These are phyloP conservation scores for Drosophila yooni DNA, from an alignment of 2,888 invertebrate genomes.

Conservation along the genomic window DNA sequence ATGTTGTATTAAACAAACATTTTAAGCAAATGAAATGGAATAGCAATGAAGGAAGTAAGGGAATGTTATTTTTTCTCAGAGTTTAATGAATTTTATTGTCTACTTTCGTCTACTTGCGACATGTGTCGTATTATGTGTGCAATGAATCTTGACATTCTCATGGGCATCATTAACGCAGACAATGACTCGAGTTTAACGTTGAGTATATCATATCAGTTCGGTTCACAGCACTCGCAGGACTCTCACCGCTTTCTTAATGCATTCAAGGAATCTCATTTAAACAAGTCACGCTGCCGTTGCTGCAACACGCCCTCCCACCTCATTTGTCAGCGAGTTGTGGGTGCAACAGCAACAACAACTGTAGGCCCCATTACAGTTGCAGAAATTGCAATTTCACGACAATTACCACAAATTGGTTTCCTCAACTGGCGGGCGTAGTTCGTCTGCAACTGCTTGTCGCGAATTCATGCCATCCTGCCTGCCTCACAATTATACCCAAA, in stretches of 20 bases:
- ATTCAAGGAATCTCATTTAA: constrained; percentile 54
- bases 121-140: background rate
- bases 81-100: background rate
- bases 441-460: constrained; percentile 44
- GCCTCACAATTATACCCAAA: constrained; percentile 60
- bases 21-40: background rate
- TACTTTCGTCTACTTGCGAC: background rate
- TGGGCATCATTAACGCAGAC: constrained; percentile 39
- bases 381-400: constrained; percentile 81
- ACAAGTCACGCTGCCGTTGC: constrained; percentile 45
- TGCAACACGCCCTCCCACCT: background rate
- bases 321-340: constrained; percentile 10
- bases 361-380: constrained; percentile 71
- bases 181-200: constrained; percentile 34
- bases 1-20: background rate
- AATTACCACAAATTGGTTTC: constrained; percentile 81
- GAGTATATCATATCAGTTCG: constrained; percentile 42
- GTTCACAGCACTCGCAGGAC: background rate
- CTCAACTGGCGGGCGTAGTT: constrained; percentile 67
- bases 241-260: constrained; percentile 36
- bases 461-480: constrained; percentile 33
- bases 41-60: background rate
- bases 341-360: constrained; percentile 9
- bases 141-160: constrained; percentile 21
- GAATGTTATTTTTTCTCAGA: background rate